Conservation (phyloP, 2,888 invertebrate genomes). For the Sussaba pulchella region DNA sequence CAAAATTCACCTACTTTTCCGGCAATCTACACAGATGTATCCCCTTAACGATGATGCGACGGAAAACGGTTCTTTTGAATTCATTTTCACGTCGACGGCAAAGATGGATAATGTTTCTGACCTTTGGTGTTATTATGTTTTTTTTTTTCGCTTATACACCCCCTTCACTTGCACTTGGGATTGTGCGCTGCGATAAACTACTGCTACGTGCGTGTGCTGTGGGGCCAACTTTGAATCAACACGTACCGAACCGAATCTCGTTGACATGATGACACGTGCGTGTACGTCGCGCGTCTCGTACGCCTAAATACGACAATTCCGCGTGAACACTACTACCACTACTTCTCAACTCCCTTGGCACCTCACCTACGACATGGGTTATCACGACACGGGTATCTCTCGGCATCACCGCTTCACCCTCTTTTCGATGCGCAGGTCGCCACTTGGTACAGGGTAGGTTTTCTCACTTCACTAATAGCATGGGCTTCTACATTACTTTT, state of each 20-base stretch:
- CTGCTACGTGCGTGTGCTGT: constrained; percentile 49
- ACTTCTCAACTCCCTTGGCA: constrained; percentile 73
- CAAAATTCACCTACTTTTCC: no score
- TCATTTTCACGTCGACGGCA: constrained; percentile 27
- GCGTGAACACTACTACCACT: constrained; percentile 69
- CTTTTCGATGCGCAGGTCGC: constrained; percentile 89
- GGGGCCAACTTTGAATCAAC: constrained; percentile 59
- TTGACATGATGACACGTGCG: constrained; percentile 58
- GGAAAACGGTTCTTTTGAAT: no score
- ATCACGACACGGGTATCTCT: constrained; percentile 74
- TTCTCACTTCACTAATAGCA: constrained; percentile 83
- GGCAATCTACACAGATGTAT: no score
- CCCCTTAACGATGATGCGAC: no score
- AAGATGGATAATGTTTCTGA: constrained; percentile 64
- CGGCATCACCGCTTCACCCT: constrained; percentile 79
- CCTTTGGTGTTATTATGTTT: constrained; percentile 68
- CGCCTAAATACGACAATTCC: constrained; percentile 40
- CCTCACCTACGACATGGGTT: constrained; percentile 73
- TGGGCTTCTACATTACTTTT: constrained; percentile 73
- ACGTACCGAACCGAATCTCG: constrained; percentile 58
- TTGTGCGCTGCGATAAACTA: constrained; percentile 65
- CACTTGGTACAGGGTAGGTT: constrained; percentile 96
- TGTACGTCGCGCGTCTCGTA: constrained; percentile 32
- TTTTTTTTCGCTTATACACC: constrained; percentile 70
- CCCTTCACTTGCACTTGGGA: constrained; percentile 69